Evolutionary conservation across 92 coral and sea anemone species (phyloP).

Genomic region (Heteractis magnifica): DNA sequence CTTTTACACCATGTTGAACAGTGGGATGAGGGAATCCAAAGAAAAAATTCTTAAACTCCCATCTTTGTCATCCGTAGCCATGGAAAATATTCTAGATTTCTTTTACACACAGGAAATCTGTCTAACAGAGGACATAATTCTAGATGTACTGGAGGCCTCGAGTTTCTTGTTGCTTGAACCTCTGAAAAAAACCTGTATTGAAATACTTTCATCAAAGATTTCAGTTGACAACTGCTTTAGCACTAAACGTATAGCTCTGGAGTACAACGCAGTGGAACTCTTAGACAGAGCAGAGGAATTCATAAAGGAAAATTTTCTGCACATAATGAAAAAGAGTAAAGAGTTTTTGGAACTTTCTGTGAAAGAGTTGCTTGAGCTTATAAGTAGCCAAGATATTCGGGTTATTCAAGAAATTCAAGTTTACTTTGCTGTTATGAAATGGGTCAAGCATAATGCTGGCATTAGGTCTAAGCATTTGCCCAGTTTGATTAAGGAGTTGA

Average conservation of each 20-base stretch:
- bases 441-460: constrained; percentile 55
- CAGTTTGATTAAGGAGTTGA: constrained; percentile 37
- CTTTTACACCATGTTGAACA: constrained; percentile 74
- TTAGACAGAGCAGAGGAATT: constrained; percentile 46
- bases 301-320: constrained; percentile 54
- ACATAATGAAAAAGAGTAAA: constrained; percentile 38
- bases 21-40: constrained; percentile 79
- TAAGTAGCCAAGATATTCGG: constrained; percentile 54
- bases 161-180: constrained; percentile 65
- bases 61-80: constrained; percentile 46
- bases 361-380: constrained; percentile 32
- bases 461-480: constrained; percentile 42
- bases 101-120: constrained; percentile 72
- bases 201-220: constrained; percentile 49
- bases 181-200: constrained; percentile 64
- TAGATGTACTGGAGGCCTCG: constrained; percentile 67
- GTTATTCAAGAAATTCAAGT: constrained; percentile 66
- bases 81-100: constrained; percentile 69
- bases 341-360: constrained; percentile 62
- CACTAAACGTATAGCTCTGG: constrained; percentile 52
- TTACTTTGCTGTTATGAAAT: constrained; percentile 59
- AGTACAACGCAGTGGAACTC: constrained; percentile 56
- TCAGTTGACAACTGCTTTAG: constrained; percentile 63
- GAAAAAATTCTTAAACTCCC: constrained; percentile 48
- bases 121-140: constrained; percentile 51